A percentile compares a stretch with the other conserved stretches of the same genome.
Conservation (phyloP, 2,888 invertebrate species). For the Galerucella pusilla region DNA sequence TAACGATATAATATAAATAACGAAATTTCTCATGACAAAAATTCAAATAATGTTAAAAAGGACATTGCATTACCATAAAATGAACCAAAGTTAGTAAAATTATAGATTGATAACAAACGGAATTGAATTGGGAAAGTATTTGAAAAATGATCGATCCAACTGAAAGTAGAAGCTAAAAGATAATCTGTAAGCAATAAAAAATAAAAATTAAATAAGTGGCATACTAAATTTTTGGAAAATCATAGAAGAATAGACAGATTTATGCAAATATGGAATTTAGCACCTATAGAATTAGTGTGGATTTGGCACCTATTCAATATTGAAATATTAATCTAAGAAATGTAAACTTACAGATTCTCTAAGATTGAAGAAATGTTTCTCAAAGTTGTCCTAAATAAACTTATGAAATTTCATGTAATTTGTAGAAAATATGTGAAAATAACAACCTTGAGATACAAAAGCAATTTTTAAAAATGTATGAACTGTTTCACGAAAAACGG, state of each 20-base stretch:
- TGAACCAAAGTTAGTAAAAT: background rate
- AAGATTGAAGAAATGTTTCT: background rate
- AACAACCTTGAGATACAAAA: conserved; percentile 8
- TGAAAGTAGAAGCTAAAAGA: background rate
- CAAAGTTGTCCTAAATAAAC: background rate
- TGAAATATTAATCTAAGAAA: background rate
- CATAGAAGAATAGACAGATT: background rate
- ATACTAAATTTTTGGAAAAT: background rate
- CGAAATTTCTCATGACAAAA: background rate
- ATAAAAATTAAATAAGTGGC: background rate
- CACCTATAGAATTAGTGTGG: too few relatives aligned
- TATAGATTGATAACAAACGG: too few relatives aligned
- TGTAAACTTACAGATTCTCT: conserved; percentile 5
- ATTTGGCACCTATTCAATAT: too few relatives aligned
- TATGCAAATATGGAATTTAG: too few relatives aligned
- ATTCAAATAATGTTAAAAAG: too few relatives aligned
- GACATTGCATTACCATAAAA: background rate
- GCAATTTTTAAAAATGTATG: background rate
- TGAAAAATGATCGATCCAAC: background rate
- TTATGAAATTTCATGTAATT: background rate
- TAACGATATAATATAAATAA: background rate
- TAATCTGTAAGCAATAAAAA: conserved; percentile 2
- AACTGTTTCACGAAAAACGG: background rate
- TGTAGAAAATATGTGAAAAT: background rate
- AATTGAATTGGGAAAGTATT: too few relatives aligned